Conservation (phyloP, 2,113 vertebrate species). For the Microcebus murinus region DNA sequence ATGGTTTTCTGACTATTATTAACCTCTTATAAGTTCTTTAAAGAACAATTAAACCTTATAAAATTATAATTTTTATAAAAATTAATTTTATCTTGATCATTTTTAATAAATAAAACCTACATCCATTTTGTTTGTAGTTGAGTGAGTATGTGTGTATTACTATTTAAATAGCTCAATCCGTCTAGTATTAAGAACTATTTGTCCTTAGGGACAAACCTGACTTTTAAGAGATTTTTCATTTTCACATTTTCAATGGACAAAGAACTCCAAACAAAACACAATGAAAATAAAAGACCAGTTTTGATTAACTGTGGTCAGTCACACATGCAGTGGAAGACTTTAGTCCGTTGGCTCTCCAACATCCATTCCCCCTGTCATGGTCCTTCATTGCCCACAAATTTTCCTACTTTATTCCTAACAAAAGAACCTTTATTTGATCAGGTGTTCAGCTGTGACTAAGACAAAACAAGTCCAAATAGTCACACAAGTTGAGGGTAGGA, state of each 20-base stretch:
- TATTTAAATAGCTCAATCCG: background rate
- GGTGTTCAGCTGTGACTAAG: background rate
- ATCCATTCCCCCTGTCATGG: background rate
- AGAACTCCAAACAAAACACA: background rate
- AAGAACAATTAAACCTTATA: background rate
- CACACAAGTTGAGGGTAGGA: background rate
- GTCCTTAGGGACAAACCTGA: background rate
- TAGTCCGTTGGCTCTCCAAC: background rate
- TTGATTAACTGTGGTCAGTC: background rate
- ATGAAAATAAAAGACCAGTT: background rate
- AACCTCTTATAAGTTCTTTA: background rate
- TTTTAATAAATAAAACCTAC: background rate
- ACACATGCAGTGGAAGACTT: background rate
- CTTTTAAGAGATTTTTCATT: too few relatives aligned
- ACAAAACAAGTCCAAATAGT: background rate
- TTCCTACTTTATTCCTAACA: background rate
- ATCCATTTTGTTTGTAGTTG: background rate
- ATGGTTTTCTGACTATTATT: background rate
- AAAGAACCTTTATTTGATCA: background rate
- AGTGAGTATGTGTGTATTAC: background rate
- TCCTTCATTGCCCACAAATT: background rate
- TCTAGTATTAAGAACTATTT: background rate
- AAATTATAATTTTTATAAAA: background rate
- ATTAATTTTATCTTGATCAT: background rate
- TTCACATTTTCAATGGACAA: background rate